Percentiles rank a stretch among this genome's conserved stretches.
These are phyloP conservation scores for Galeruca laticollis DNA, from an alignment of 2,888 invertebrate genomes.

Conservation along the genomic window DNA sequence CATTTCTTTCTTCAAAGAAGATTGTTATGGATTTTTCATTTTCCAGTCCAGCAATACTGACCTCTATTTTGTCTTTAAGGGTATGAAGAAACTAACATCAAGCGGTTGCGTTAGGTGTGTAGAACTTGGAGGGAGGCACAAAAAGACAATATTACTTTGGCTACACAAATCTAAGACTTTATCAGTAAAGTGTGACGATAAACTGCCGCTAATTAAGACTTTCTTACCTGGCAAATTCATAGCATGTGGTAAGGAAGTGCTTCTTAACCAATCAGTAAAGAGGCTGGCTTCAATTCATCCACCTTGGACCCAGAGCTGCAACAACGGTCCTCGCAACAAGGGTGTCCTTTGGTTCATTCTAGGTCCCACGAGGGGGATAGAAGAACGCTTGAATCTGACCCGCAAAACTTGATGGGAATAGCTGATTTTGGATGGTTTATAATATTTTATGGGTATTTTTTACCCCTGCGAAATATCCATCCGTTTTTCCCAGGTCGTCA, in stretches of 20 bases:
- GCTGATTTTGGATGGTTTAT: conserved; percentile 42
- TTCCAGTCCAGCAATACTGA: too few relatives aligned
- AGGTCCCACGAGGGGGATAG: conserved; percentile 61
- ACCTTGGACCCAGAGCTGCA: conserved; percentile 48
- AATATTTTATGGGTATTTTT: conserved; percentile 41
- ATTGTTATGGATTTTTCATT: too few relatives aligned
- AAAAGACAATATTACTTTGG: conserved; percentile 32
- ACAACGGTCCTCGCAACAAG: conserved; percentile 57
- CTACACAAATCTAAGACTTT: too few relatives aligned
- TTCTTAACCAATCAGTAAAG: conserved; percentile 43
- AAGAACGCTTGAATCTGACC: conserved; percentile 56
- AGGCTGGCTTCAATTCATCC: conserved; percentile 44
- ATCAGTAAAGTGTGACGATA: too few relatives aligned
- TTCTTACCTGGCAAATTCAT: conserved; percentile 39
- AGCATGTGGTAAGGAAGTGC: conserved; percentile 41
- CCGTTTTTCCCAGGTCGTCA: conserved; percentile 50
- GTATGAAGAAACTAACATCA: too few relatives aligned
- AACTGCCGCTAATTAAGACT: conserved; percentile 40
- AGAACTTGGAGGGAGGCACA: conserved; percentile 37
- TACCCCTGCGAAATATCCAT: conserved; percentile 42
- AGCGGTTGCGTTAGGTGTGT: too few relatives aligned
- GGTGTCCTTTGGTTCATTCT: conserved; percentile 53
- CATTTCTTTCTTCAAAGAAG: too few relatives aligned
- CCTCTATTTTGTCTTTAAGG: too few relatives aligned
- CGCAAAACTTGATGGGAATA: conserved; percentile 60